Conservation (phyloP, 2,797 vertebrate genomes). For the Sciurus carolinensis region DNA sequence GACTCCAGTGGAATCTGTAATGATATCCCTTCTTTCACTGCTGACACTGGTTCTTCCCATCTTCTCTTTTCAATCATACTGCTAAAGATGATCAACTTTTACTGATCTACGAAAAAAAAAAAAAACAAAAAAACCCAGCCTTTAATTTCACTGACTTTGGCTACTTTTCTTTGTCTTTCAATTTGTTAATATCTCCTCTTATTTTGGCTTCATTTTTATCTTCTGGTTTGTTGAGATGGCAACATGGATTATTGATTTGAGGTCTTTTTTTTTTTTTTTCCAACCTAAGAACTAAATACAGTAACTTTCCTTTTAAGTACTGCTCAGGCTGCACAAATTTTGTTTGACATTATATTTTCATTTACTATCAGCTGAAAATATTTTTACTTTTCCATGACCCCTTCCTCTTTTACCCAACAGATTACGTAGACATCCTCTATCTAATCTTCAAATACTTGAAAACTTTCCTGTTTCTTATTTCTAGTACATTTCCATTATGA, state of each 20-base stretch:
- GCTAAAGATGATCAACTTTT: slow-evolving; percentile 18
- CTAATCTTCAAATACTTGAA: background rate
- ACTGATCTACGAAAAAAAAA: background rate
- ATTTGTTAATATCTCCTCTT: slow-evolving; percentile 24
- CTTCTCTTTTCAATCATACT: background rate
- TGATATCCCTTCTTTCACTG: background rate
- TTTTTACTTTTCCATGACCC: slow-evolving; percentile 34
- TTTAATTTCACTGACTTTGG: slow-evolving; percentile 18
- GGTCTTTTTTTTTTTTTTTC: background rate
- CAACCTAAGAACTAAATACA: background rate
- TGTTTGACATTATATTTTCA: slow-evolving; percentile 26
- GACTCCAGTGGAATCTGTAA: background rate
- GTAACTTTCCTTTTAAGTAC: background rate
- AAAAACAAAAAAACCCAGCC: background rate
- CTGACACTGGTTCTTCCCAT: background rate
- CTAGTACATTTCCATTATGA: background rate
- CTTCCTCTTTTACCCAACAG: slow-evolving; percentile 30
- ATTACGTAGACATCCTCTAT: slow-evolving; percentile 49
- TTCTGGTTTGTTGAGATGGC: slow-evolving; percentile 35
- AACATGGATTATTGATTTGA: slow-evolving; percentile 9
- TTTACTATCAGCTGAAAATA: slow-evolving; percentile 34
- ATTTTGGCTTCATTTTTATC: slow-evolving; percentile 17
- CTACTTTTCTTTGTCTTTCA: background rate
- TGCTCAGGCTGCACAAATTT: background rate
- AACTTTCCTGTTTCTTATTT: slow-evolving; percentile 13